phyloP scores from a whole-genome alignment of 1,140 invertebrate genomes.

The Pseudoatta argentina region DNA sequence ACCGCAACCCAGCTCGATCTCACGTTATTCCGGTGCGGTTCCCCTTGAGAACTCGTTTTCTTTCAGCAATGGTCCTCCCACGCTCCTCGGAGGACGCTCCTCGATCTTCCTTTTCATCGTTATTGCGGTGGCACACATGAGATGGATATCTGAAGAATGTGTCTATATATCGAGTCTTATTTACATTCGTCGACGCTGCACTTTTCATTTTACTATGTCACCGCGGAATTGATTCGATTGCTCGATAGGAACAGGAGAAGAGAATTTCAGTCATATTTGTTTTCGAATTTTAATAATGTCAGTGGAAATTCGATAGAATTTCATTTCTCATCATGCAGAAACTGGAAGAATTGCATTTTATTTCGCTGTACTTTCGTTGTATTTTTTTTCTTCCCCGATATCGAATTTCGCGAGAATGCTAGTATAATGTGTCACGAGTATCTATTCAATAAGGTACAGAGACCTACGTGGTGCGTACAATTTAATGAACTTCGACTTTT shows the following conservation, averaged over 20 bases:
- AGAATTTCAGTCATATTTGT: not conserved
- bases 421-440: not conserved
- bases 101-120: not conserved
- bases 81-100: not conserved
- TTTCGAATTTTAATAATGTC: slow-evolving; percentile 28
- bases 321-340: not conserved
- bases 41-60: not conserved
- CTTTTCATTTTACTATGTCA: not conserved
- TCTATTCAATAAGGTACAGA: not conserved
- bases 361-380: not conserved
- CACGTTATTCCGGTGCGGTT: not conserved
- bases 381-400: not conserved
- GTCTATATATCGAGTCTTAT: slow-evolving; percentile 11
- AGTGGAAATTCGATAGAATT: not conserved
- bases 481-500: slow-evolving; percentile 43
- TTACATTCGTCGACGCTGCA: not conserved
- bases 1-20: not conserved
- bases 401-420: slow-evolving; percentile 33
- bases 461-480: not conserved
- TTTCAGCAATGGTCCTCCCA: not conserved
- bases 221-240: not conserved
- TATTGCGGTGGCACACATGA: not conserved
- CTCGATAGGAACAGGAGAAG: not conserved
- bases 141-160: slow-evolving; percentile 22
- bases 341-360: slow-evolving; percentile 13